These are phyloP conservation scores for Erpobdella octoculata DNA, from an alignment of 2,888 invertebrate genomes.

Conservation along the genomic window DNA sequence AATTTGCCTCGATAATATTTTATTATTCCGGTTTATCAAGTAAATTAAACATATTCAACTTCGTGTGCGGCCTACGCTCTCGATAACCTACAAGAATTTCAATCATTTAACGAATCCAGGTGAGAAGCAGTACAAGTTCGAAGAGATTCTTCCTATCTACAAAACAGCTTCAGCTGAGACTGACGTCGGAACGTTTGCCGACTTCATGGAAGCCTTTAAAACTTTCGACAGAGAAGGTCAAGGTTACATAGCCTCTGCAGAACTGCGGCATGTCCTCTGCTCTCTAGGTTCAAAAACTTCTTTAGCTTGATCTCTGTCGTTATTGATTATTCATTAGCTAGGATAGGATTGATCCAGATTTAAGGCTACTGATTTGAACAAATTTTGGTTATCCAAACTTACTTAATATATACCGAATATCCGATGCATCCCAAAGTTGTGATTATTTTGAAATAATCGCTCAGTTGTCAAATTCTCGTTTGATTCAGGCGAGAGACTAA, in stretches of 20 bases:
- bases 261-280: conserved; percentile 89
- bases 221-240: conserved; percentile 98
- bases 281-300: conserved; percentile 68
- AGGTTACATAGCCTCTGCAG: conserved; percentile 90
- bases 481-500: conserved; percentile 52
- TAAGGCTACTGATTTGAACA: neutral
- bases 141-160: conserved; percentile 98
- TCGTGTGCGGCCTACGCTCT: too few relatives aligned
- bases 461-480: neutral
- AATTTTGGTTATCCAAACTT: neutral
- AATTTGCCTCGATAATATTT: too few relatives aligned
- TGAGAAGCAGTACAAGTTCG: conserved; percentile 84
- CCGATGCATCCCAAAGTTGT: neutral
- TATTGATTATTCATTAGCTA: neutral
- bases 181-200: conserved; percentile 93
- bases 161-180: conserved; percentile 91
- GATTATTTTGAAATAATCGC: neutral
- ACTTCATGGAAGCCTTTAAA: conserved; percentile 98
- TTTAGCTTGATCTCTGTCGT: neutral
- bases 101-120: too few relatives aligned
- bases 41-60: too few relatives aligned
- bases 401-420: neutral
- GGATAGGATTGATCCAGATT: neutral
- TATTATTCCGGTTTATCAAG: neutral
- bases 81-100: too few relatives aligned